Percentiles rank a stretch among this genome's conserved stretches.
Conservation (phyloP, 2,113 vertebrate species). For the Syngnathoides biaculeatus region DNA sequence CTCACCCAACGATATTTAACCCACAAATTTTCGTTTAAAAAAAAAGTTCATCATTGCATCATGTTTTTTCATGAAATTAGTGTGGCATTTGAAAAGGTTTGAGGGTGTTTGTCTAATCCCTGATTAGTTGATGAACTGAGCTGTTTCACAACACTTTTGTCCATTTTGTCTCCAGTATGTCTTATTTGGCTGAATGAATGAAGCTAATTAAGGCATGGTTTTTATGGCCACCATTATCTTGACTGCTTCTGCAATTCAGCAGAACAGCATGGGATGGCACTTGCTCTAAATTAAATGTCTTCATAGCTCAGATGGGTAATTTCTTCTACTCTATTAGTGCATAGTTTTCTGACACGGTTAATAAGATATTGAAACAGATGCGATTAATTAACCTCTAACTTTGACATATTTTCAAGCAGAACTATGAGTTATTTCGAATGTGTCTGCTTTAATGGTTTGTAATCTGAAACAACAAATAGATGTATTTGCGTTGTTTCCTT, state of each 20-base stretch:
- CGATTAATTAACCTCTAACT: not conserved
- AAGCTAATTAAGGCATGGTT: constrained; percentile 4
- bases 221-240: constrained; percentile 17
- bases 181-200: constrained; percentile 21
- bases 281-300: constrained; percentile 20
- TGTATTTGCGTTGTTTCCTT: constrained; percentile 1
- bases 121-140: not conserved
- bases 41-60: too few species aligned
- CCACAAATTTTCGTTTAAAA: too few species aligned
- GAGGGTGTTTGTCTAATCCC: not conserved
- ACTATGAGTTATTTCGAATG: not conserved
- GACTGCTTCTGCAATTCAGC: constrained; percentile 10
- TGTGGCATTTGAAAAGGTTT: too few species aligned
- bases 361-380: not conserved
- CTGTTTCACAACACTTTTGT: not conserved
- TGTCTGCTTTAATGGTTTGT: not conserved
- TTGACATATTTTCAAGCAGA: not conserved
- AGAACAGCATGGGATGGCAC: not conserved
- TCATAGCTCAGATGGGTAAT: constrained; percentile 9
- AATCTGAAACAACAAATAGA: not conserved
- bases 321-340: constrained; percentile 3
- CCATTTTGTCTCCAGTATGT: constrained; percentile 4
- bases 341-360: not conserved
- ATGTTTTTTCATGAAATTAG: not conserved
- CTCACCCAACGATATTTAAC: too few species aligned